Base-by-base conservation (phyloP, 2,113 vertebrate species). In the Salminus brasiliensis region DNA sequence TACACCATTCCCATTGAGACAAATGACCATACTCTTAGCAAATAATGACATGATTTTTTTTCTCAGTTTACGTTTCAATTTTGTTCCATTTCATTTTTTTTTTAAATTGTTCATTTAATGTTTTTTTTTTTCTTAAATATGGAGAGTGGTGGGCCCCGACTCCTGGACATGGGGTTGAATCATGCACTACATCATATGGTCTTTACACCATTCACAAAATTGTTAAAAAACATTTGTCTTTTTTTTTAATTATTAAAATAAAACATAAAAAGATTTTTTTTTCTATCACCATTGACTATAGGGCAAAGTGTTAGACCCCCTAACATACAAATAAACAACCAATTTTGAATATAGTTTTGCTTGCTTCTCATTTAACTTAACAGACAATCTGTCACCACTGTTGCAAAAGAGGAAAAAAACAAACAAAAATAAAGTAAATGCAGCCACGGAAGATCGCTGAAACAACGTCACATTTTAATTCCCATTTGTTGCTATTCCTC, bases 1-100 rank as follows among this genome's bases (percentile, higher is more conserved):
- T 95, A 95, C 94, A 95, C 94, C 95, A 93, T 94, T 95, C 95
- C 95, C 95, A 95, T 90, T 90, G 91, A 96, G 93, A 96, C 94
- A 95, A 92, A 95, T 92, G 93, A 95, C 93, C 95, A 95, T 92
- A 95, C 91, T 94, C 92, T 83, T 90, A 91, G 93, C 94, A 95
- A 95, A 96, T 94, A 87, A 91, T 82, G 85, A 94, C 91, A 91
- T 87, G 85, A 89, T 89, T 86, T 91, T 83, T 76, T 84, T 0
- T 92, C 89, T 90, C 59, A 86, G 75, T 92, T 90, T 90, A 91
- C 90, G 92, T 92, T 87, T 90, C 87, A 91, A 45, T 80, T 79
- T 83, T 76, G 68, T 66, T 72, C 53, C 65, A n/a, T 36, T 29
- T 68, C 25, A 8, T 55, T 23, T 62, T 62, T 74, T 72, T 59